These are phyloP conservation scores for Diadema setosum DNA, from an alignment of 35 echinoderm and acorn worm genomes.

Conservation along the genomic window DNA sequence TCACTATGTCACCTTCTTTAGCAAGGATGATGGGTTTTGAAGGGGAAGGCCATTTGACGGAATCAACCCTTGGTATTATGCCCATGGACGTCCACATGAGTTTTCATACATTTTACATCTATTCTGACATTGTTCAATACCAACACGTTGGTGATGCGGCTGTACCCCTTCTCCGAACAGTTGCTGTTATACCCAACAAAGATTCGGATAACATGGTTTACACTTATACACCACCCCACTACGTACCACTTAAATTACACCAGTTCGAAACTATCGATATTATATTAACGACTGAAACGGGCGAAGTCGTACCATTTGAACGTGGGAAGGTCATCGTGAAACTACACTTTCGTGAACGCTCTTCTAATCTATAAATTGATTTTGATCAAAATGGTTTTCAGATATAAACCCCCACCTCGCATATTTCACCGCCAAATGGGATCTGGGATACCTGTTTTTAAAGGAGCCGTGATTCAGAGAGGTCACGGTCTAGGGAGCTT, in stretches of 20 bases:
- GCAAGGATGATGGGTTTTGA: constrained; percentile 40
- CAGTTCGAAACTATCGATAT: not conserved
- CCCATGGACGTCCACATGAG: constrained; percentile 23
- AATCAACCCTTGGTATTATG: not conserved
- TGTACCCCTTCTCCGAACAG: not conserved
- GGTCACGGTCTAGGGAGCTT: not conserved
- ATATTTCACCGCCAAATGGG: not conserved
- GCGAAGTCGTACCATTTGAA: too few relatives aligned
- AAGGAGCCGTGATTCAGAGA: not conserved
- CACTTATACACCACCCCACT: not conserved
- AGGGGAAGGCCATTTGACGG: not conserved
- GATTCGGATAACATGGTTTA: not conserved
- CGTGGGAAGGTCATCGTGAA: not conserved
- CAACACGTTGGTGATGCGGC: not conserved
- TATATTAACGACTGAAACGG: too few relatives aligned
- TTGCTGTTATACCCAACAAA: not conserved
- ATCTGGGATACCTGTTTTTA: not conserved
- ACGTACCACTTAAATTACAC: not conserved
- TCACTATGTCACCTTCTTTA: not conserved
- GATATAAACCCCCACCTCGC: not conserved
- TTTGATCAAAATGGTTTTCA: not conserved
- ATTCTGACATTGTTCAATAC: constrained; percentile 21
- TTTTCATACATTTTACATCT: constrained; percentile 47
- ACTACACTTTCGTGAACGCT: constrained; percentile 41
- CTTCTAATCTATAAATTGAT: constrained; percentile 6